Base-by-base conservation (phyloP, 2,888 invertebrate species). In the Troides oblongomaculatus region DNA sequence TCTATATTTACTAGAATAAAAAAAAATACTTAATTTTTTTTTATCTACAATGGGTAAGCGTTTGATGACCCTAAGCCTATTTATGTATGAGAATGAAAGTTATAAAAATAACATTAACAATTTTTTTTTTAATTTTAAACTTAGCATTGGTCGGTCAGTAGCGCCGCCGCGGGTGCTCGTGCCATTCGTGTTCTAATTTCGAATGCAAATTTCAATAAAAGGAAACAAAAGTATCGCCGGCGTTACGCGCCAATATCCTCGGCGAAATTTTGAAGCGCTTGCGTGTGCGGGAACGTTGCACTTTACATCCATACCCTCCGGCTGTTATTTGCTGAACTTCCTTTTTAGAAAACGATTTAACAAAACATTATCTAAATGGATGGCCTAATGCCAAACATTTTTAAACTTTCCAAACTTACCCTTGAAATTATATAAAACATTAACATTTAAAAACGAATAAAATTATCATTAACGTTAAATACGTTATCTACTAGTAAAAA, bases 101-200 rank as follows among this genome's bases (percentile, higher is more conserved):
- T 14, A 14, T 12, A 12, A 4, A 46, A 14, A 46, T 46, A 14
- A 46, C 14, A 14, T 46, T 10, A 8, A 39, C 10, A 1, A 8
- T 10, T 46, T 3, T 2, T 64, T 57, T 66, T 63, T 68, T 39
- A 36, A 57, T 64, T 64, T 46, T 61, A 66, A 64, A 64, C 46
- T 14, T 65, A 57, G 64, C 69, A 79, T 79, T 77, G 77, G 78
- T 78, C 74, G 71, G 76, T 85, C 88, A 81, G 92, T 90, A 90
- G 91, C 91, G 78, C 78, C 74, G 88, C 90, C 89, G 74, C 80
- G 72, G 88, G 91, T 89, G 85, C 87, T 87, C 90, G 91, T 91
- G 92, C 87, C 84, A 79, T 82, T 85, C 85, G 81, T 84, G 89
- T 84, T 87, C 87, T 86, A 90, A 92, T 92, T 91, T 90, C 77